phyloP scores from a whole-genome alignment of 2,797 vertebrate genomes.

The Parauchenoglanis punctatus region DNA sequence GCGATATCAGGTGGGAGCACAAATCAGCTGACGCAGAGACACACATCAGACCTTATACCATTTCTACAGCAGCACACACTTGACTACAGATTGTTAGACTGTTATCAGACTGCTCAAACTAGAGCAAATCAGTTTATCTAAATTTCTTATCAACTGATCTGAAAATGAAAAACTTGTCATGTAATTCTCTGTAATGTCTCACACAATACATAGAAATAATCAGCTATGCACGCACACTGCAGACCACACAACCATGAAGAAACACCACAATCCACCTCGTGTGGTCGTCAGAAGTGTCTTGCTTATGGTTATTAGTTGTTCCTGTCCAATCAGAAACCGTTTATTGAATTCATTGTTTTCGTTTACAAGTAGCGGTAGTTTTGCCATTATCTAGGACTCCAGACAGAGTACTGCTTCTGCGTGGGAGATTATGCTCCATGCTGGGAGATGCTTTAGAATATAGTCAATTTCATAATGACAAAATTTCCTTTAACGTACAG shows the following conservation, averaged over 20 bases:
- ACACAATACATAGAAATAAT: conserved; percentile 56
- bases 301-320: not conserved
- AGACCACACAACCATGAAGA: not conserved
- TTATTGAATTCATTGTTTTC: not conserved
- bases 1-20: conserved; percentile 90
- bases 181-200: conserved; percentile 20
- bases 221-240: not conserved
- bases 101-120: too few species aligned
- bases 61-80: not conserved
- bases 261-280: not conserved
- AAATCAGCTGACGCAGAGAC: not conserved
- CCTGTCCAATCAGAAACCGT: not conserved
- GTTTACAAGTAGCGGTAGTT: not conserved
- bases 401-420: not conserved
- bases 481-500: conserved; percentile 4
- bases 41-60: not conserved
- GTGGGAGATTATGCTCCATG: not conserved
- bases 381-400: not conserved
- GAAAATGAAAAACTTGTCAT: conserved; percentile 9
- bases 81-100: not conserved
- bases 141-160: not conserved
- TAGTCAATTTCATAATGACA: conserved; percentile 15
- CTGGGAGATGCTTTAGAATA: conserved; percentile 18
- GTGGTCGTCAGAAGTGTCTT: not conserved
- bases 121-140: not conserved